Percentiles rank a stretch among this genome's conserved stretches.
phyloP scores from a whole-genome alignment of 1,140 invertebrate genomes.

The Branchinecta lindahli region DNA sequence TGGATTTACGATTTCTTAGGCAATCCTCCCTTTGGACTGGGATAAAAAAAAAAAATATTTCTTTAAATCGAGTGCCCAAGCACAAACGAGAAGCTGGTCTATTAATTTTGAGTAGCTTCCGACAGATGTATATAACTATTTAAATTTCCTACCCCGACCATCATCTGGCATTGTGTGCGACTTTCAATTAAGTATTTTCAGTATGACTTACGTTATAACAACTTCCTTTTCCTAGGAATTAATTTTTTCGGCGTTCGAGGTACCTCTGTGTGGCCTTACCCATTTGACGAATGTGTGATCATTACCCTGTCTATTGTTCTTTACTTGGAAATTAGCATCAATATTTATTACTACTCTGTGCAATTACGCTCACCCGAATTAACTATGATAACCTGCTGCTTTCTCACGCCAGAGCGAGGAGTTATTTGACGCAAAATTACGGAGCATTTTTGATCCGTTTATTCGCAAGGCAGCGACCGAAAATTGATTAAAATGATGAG shows the following conservation, averaged over 20 bases:
- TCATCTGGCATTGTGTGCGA: no score
- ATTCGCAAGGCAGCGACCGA: background rate
- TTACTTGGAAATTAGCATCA: constrained; percentile 9
- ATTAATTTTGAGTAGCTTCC: no score
- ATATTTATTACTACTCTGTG: background rate
- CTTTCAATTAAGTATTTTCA: no score
- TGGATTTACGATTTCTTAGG: no score
- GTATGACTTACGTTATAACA: no score
- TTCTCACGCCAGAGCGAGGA: constrained; percentile 2
- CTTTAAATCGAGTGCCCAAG: no score
- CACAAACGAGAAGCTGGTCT: no score
- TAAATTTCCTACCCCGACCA: no score
- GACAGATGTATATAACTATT: no score
- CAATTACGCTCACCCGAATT: constrained; percentile 10
- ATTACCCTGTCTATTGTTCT: constrained; percentile 11
- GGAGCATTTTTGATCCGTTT: constrained; percentile 4
- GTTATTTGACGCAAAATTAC: constrained; percentile 9
- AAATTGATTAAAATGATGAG: constrained; percentile 11
- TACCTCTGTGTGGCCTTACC: constrained; percentile 7
- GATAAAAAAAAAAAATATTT: no score
- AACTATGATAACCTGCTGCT: constrained; percentile 5
- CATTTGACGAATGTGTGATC: constrained; percentile 6
- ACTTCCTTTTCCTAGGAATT: background rate
- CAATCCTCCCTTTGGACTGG: no score
- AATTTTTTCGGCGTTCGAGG: background rate